phyloP scores from a whole-genome alignment of 92 coral and sea anemone genomes.

The Porites divaricata region DNA sequence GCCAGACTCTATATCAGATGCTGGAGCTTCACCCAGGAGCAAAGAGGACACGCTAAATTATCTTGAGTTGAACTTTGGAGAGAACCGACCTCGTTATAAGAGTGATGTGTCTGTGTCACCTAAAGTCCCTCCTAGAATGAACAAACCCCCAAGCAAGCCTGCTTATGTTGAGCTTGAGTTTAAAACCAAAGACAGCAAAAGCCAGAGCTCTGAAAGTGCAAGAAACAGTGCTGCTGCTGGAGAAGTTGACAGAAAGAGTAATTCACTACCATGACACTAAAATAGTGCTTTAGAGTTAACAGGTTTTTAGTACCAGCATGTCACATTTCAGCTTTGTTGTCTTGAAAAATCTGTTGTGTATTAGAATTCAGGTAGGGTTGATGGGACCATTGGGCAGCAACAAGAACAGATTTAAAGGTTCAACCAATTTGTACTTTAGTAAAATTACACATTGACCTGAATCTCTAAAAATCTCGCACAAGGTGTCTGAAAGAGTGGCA shows the following conservation, averaged over 20 bases:
- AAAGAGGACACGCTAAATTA: conserved; percentile 43
- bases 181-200: conserved; percentile 24
- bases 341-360: neutral
- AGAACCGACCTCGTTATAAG: conserved; percentile 64
- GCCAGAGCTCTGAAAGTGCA: neutral
- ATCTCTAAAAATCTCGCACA: too few relatives aligned
- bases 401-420: too few relatives aligned
- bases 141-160: conserved; percentile 37
- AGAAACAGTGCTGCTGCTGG: neutral
- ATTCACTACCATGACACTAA: conserved; percentile 20
- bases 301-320: neutral
- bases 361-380: neutral
- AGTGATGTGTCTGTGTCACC: conserved; percentile 61
- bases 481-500: too few relatives aligned
- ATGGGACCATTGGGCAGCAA: too few relatives aligned
- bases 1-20: conserved; percentile 5
- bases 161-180: conserved; percentile 86
- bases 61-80: conserved; percentile 59
- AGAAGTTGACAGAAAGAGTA: conserved; percentile 19
- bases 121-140: conserved; percentile 6
- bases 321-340: neutral
- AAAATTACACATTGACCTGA: too few relatives aligned
- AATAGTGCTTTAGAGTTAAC: neutral
- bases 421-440: too few relatives aligned
- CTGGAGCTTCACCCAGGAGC: neutral